These are phyloP conservation scores for Ctenodactylus gundi DNA, from an alignment of 2,113 vertebrate genomes.

Conservation along the genomic window DNA sequence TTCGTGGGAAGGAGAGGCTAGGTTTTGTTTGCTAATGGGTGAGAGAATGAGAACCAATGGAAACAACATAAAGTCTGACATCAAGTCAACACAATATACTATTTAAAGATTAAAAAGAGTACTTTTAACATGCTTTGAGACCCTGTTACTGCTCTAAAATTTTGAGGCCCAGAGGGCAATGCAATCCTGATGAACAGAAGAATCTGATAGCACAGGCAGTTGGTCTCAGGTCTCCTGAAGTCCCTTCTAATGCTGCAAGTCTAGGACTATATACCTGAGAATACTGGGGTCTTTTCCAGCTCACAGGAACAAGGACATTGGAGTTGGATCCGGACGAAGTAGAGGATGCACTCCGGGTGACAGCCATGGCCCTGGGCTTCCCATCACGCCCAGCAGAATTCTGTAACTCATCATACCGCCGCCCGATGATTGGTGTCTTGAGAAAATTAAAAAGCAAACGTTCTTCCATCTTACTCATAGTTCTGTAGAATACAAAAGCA, in stretches of 20 bases:
- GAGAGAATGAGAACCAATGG: neutral
- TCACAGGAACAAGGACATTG: conserved; percentile 97
- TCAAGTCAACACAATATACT: neutral
- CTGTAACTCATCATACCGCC: conserved; percentile 95
- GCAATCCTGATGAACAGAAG: accelerated
- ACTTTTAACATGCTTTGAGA: neutral
- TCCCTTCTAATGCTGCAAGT: neutral
- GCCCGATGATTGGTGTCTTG: conserved; percentile 96
- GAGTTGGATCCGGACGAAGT: conserved; percentile 98
- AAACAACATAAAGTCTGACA: neutral
- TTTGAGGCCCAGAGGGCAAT: accelerated
- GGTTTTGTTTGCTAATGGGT: neutral
- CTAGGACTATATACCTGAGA: conserved; percentile 90
- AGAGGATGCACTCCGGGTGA: conserved; percentile 96
- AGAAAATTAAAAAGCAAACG: conserved; percentile 67
- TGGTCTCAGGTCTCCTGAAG: neutral
- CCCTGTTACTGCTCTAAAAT: neutral
- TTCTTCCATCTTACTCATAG: neutral
- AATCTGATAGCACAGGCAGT: accelerated
- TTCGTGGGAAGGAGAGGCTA: neutral
- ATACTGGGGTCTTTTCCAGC: conserved; percentile 97
- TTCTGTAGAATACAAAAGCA: neutral
- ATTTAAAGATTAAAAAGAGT: neutral
- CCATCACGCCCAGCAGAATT: conserved; percentile 92
- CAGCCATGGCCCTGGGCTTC: conserved; percentile 93